These are phyloP conservation scores for Apodemus agrarius DNA, from an alignment of 2,797 vertebrate genomes.

Conservation along the genomic window DNA sequence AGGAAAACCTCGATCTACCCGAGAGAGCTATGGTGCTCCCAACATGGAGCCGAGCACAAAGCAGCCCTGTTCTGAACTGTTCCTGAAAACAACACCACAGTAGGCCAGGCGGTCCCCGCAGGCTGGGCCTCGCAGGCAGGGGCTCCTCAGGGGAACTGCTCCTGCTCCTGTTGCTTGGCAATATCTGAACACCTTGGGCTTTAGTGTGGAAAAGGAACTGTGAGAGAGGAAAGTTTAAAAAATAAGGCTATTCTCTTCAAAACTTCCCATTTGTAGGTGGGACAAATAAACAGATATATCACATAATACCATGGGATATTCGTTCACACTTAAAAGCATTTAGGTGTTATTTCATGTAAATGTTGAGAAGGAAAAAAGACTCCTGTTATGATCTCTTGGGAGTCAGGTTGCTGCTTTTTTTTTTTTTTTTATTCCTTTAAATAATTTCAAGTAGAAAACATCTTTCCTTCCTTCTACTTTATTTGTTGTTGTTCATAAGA, in stretches of 20 bases:
- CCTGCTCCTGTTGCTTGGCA: background rate
- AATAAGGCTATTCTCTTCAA: background rate
- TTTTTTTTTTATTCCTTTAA: background rate
- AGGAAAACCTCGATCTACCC: background rate
- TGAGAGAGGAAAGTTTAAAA: constrained; percentile 4
- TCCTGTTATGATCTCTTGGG: constrained; percentile 42
- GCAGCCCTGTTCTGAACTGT: background rate
- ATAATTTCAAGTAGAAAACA: constrained; percentile 38
- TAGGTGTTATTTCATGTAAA: constrained; percentile 64
- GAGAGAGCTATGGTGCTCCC: background rate
- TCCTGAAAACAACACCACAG: too few species aligned
- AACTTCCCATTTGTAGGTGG: constrained; percentile 2
- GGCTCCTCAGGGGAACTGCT: background rate
- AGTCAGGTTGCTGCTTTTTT: background rate
- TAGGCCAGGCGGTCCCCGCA: too few species aligned
- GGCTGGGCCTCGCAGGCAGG: rapidly evolving
- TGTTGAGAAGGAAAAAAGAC: background rate
- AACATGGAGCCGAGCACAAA: background rate
- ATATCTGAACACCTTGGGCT: background rate
- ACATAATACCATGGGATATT: background rate
- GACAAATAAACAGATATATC: constrained; percentile 42
- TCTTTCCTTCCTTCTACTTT: background rate
- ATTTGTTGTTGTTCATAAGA: background rate
- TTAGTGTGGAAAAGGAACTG: background rate
- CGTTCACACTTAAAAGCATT: constrained; percentile 56